phyloP scores from a whole-genome alignment of 2,888 invertebrate genomes.

The Eupithecia abbreviata region DNA sequence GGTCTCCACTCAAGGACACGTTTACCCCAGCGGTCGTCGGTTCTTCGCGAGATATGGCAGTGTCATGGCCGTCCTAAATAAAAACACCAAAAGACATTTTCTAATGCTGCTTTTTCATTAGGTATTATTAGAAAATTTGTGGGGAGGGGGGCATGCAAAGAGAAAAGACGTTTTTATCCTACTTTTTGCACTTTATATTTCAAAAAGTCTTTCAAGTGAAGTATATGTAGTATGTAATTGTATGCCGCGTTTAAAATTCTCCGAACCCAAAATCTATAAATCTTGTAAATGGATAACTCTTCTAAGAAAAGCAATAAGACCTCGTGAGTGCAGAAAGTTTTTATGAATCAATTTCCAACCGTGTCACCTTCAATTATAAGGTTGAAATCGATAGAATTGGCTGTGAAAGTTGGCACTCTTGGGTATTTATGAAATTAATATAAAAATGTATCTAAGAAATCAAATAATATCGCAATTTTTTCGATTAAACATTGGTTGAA shows the following conservation, averaged over 20 bases:
- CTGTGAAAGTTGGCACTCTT: neutral
- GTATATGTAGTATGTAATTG: neutral
- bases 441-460: neutral
- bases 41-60: too few species aligned
- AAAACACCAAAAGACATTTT: too few species aligned
- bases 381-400: neutral
- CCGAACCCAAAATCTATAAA: neutral
- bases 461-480: too few species aligned
- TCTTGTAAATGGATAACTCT: neutral
- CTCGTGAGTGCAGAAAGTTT: slow-evolving; percentile 6
- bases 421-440: neutral
- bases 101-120: too few species aligned
- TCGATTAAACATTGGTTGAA: too few species aligned
- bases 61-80: too few species aligned
- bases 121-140: too few species aligned
- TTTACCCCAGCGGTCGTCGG: too few species aligned
- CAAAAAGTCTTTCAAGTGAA: neutral
- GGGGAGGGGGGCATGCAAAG: too few species aligned
- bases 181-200: neutral
- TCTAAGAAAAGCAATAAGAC: slow-evolving; percentile 9
- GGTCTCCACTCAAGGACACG: too few species aligned
- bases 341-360: slow-evolving; percentile 11
- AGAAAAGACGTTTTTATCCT: neutral
- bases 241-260: neutral
- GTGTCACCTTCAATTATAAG: slow-evolving; percentile 15